A percentile compares a stretch with the other conserved stretches of the same genome.
phyloP scores from a whole-genome alignment of 92 coral and sea anemone species.

The Palythoa heliodiscus region DNA sequence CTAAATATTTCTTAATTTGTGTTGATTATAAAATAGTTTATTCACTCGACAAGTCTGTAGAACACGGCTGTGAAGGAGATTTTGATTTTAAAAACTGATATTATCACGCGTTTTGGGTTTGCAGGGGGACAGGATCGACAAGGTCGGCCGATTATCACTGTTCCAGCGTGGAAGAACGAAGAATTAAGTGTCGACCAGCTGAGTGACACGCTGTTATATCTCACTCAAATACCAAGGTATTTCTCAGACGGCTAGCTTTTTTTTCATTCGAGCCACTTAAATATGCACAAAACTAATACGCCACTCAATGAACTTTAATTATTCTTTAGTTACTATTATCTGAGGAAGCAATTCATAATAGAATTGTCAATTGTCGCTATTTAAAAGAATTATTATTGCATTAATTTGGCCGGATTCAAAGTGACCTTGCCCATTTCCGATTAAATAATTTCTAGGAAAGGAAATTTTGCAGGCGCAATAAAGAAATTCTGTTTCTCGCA shows the following conservation, averaged over 20 bases:
- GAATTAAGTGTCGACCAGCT: constrained; percentile 71
- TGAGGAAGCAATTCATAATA: not conserved
- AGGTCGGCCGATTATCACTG: constrained; percentile 80
- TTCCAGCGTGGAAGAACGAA: constrained; percentile 79
- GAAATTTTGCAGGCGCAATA: not conserved
- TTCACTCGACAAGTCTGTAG: not conserved
- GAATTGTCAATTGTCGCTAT: constrained; percentile 8
- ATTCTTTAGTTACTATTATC: not conserved
- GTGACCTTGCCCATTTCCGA: not conserved
- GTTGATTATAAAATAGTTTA: not conserved
- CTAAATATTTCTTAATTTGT: not conserved
- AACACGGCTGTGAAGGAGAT: not conserved
- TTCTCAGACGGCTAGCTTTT: not conserved
- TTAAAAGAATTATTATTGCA: constrained; percentile 4
- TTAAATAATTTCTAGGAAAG: not conserved
- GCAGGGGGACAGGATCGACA: constrained; percentile 89
- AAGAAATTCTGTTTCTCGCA: constrained; percentile 10
- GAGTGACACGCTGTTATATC: constrained; percentile 75
- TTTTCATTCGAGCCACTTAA: not conserved
- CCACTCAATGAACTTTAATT: not conserved
- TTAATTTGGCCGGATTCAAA: not conserved
- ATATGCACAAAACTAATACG: not conserved
- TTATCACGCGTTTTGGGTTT: not conserved
- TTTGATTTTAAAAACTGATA: not conserved
- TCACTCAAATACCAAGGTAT: constrained; percentile 91